phyloP scores from a whole-genome alignment of 2,113 vertebrate species.

The Oreochromis tanganicae region DNA sequence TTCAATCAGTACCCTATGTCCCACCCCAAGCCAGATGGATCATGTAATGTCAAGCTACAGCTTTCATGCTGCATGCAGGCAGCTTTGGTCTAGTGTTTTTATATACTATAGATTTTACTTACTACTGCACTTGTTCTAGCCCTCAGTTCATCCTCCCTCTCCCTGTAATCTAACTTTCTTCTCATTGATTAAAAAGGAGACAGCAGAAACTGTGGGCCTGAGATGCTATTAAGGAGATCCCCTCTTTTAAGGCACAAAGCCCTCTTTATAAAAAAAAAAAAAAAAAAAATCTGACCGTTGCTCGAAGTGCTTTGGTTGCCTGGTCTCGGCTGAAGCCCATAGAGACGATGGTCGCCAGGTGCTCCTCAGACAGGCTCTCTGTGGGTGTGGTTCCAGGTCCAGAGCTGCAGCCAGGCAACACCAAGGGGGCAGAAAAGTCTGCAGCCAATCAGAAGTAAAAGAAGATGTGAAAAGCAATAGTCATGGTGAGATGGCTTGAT shows the following conservation, averaged over 20 bases:
- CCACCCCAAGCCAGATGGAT: background rate
- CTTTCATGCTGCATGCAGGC: background rate
- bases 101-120: background rate
- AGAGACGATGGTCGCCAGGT: conserved; percentile 92
- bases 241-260: background rate
- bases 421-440: conserved; percentile 93
- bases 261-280: background rate
- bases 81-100: background rate
- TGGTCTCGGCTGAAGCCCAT: conserved; percentile 99
- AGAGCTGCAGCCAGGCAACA: conserved; percentile 88
- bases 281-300: conserved; percentile 77
- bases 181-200: background rate
- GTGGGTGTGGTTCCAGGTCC: conserved; percentile 76
- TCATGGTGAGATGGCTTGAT: background rate
- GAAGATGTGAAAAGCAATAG: background rate
- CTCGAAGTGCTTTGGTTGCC: conserved; percentile 90
- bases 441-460: conserved; percentile 32
- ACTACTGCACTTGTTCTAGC: background rate
- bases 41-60: background rate
- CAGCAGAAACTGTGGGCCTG: background rate
- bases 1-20: background rate
- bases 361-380: conserved; percentile 88
- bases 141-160: background rate
- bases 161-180: background rate
- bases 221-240: background rate